phyloP scores from a whole-genome alignment of 2,797 vertebrate genomes.

The Centropyge bicolor region DNA sequence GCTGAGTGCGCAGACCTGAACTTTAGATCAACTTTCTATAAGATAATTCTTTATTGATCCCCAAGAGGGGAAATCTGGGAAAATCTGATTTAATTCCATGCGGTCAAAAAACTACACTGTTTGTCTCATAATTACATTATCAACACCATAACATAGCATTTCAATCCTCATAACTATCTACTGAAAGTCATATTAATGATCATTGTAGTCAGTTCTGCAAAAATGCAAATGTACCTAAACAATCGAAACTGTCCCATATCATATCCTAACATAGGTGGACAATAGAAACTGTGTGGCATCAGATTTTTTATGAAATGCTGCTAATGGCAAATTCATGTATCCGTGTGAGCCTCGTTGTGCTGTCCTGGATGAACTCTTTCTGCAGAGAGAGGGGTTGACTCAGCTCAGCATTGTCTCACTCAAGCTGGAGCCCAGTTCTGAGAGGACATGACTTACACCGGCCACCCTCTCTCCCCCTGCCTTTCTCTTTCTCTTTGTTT shows the following conservation, averaged over 20 bases:
- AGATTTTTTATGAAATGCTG: neutral
- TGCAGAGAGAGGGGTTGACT: slow-evolving; percentile 34
- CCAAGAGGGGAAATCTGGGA: no score
- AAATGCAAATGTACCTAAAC: neutral
- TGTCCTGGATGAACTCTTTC: slow-evolving; percentile 32
- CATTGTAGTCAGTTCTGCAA: neutral
- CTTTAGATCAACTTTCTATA: neutral
- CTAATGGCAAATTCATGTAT: neutral
- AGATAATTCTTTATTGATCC: no score
- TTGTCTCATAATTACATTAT: neutral
- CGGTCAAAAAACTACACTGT: neutral
- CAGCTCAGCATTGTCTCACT: slow-evolving; percentile 41
- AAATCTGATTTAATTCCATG: neutral
- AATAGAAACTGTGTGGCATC: neutral
- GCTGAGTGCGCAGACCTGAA: neutral
- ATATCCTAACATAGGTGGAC: neutral
- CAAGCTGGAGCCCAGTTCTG: slow-evolving; percentile 27
- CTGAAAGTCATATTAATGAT: neutral
- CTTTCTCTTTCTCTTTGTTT: slow-evolving; percentile 71
- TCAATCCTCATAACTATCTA: neutral
- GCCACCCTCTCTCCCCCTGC: slow-evolving; percentile 40
- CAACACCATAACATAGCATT: neutral
- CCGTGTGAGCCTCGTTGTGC: neutral
- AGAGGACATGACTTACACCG: slow-evolving; percentile 45
- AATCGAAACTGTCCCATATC: neutral